Percentiles rank a stretch among this genome's conserved stretches.
Conservation (phyloP, 1,140 invertebrate species). For the Drosophila fuyamai region DNA sequence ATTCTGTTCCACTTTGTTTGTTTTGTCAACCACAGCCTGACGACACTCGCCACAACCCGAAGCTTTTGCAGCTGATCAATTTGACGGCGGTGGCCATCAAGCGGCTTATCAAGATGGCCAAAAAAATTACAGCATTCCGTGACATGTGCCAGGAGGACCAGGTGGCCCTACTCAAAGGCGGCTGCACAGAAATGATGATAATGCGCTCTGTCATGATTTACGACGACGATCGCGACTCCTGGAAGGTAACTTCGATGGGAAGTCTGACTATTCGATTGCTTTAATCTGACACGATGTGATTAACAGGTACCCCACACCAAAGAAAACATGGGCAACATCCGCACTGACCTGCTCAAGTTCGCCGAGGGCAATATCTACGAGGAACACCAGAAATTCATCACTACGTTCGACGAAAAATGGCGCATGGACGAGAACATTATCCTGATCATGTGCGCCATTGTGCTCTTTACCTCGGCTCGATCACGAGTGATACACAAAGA, state of each 20-base stretch:
- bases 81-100: slow-evolving; percentile 95
- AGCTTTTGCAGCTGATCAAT: slow-evolving; percentile 93
- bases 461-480: slow-evolving; percentile 93
- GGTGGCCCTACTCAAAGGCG: slow-evolving; percentile 94
- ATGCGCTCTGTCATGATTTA: slow-evolving; percentile 94
- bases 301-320: slow-evolving; percentile 90
- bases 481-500: slow-evolving; percentile 92
- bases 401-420: slow-evolving; percentile 92
- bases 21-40: slow-evolving; percentile 84
- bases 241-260: slow-evolving; percentile 88
- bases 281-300: slow-evolving; percentile 19
- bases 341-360: slow-evolving; percentile 93
- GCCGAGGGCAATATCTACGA: slow-evolving; percentile 94
- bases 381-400: slow-evolving; percentile 92
- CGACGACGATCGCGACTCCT: slow-evolving; percentile 92
- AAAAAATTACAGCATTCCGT: slow-evolving; percentile 94
- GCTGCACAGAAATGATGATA: slow-evolving; percentile 92
- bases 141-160: slow-evolving; percentile 97
- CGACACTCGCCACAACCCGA: slow-evolving; percentile 88
- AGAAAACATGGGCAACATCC: slow-evolving; percentile 90
- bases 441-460: slow-evolving; percentile 94
- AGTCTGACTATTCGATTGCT: no score
- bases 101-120: slow-evolving; percentile 95
- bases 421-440: slow-evolving; percentile 94
- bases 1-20: slow-evolving; percentile 34